These are phyloP conservation scores for Stichodactyla mertensii DNA, from an alignment of 64 coral and sea anemone species.

Conservation along the genomic window DNA sequence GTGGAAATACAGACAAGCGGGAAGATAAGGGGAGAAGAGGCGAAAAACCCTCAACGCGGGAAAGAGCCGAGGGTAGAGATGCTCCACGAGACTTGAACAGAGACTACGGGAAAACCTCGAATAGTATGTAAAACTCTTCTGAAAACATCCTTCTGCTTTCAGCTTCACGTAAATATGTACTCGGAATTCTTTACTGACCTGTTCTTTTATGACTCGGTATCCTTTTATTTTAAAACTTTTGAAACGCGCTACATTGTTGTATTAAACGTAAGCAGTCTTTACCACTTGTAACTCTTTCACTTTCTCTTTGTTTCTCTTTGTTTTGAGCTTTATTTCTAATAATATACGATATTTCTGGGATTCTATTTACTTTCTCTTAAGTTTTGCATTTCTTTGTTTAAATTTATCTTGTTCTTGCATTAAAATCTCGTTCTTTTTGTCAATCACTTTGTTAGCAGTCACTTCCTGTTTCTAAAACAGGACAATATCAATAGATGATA, in stretches of 20 bases:
- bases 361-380: neutral
- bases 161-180: neutral
- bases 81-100: conserved; percentile 39
- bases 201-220: neutral
- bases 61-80: conserved; percentile 26
- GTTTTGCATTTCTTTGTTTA: neutral
- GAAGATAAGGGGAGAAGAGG: conserved; percentile 62
- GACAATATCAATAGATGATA: neutral
- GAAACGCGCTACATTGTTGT: neutral
- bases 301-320: neutral
- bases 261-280: neutral
- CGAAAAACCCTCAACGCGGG: conserved; percentile 52
- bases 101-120: conserved; percentile 29
- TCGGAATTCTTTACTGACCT: neutral
- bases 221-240: neutral
- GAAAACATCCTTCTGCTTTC: neutral
- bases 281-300: neutral
- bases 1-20: conserved; percentile 37
- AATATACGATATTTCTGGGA: neutral
- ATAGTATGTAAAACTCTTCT: conserved; percentile 24
- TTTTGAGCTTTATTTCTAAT: neutral
- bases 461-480: neutral
- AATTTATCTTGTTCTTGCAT: neutral
- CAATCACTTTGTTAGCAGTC: neutral
- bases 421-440: too few species aligned